Evolutionary conservation across 2,797 vertebrate genomes (phyloP), one percentile per base, ranked within the genome.

Genomic region (Argyrosomus regius): DNA sequence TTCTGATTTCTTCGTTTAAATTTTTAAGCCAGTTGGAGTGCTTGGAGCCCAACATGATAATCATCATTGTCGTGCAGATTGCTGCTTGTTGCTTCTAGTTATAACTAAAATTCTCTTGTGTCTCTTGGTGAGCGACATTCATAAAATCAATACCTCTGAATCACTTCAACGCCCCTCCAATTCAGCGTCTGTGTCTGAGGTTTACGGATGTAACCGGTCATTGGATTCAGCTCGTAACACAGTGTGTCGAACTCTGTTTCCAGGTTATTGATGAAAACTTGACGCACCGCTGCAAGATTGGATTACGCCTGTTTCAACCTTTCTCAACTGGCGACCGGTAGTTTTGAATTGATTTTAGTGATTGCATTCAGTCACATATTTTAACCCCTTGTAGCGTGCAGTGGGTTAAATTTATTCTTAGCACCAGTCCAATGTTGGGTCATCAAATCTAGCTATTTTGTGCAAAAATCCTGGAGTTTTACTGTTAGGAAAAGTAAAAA

Each of bases 261-360:
- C 46, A 52, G 69, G 4, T 58, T 50, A 59, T 17, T 26, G 49
- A 53, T 11, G 17, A 54, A 35, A 13, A 35, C 60, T 18, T 20
- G 5, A 54, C 6, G 62, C 22, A 61, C 18, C n/a, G 28, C 20
- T 16, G 10, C 28, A 64, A 31, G 41, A n/a, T 1, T 26, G 18
- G 22, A 18, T 16, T 31, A 17, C 22, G 53, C n/a, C 11, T 26
- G 8, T 14, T 17, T 41, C 18, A 35, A 0, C 43, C 28, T 70
- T 13, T 50, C 18, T 60, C 10, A 4, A 52, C 48, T 17, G 18
- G 54, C 1, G 5, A 50, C 16, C 14, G 2, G 8, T 24, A 26
- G 20, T 62, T 60, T 7, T 20, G 13, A 12, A 50, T 26, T 69
- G 41, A 69, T 56, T 77, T 52, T 14, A 50, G 14, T 64, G 20